Conservation (phyloP, 2,113 vertebrate species). For the Cryptotis parvus region DNA sequence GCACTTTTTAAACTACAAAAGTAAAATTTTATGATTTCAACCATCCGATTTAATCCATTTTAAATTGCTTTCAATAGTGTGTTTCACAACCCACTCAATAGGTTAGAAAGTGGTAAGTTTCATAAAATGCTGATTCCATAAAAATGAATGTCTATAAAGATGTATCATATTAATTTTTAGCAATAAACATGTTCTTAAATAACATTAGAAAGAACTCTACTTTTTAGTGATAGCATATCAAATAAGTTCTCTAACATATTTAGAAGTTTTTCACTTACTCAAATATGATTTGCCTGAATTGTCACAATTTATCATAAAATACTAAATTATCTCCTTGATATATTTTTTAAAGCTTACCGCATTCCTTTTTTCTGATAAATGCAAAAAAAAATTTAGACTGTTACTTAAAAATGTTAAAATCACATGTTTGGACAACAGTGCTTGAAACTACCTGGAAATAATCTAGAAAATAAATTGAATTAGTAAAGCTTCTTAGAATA, state of each 20-base stretch:
- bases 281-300: slow-evolving; percentile 42
- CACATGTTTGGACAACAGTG: background rate
- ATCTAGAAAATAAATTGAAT: slow-evolving; percentile 45
- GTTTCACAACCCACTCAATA: background rate
- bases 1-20: background rate
- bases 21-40: background rate
- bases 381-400: background rate
- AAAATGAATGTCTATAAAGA: background rate
- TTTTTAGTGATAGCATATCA: background rate
- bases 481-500: background rate
- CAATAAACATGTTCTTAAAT: slow-evolving; percentile 1
- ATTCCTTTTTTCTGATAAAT: background rate
- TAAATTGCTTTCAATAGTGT: background rate
- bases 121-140: background rate
- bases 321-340: background rate
- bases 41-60: background rate
- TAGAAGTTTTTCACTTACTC: background rate
- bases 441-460: slow-evolving; percentile 39
- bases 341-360: background rate
- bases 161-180: background rate
- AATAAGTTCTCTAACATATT: background rate
- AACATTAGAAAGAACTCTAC: background rate
- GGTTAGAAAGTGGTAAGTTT: background rate
- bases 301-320: background rate
- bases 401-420: slow-evolving; percentile 47